Conservation (phyloP, 1,140 invertebrate genomes). For the Drosophila miranda region DNA sequence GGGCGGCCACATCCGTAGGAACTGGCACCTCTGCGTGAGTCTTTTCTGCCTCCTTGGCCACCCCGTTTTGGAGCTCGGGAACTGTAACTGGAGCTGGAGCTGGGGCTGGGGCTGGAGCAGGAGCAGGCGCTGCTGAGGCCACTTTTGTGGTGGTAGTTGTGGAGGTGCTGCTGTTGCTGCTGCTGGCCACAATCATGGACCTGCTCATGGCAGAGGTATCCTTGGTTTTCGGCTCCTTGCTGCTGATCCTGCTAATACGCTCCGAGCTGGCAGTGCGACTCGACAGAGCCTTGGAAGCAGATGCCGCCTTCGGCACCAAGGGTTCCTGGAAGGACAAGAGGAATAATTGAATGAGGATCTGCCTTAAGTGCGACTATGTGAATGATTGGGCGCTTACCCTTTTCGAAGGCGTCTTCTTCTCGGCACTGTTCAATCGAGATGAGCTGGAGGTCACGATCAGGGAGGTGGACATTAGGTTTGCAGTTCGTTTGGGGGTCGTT, state of each 20-base stretch:
- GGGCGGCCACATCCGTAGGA: slow-evolving; percentile 8
- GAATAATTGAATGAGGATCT: slow-evolving; percentile 5
- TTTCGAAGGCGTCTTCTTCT: slow-evolving; percentile 84
- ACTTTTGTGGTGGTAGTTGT: slow-evolving; percentile 20
- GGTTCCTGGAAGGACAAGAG: slow-evolving; percentile 47
- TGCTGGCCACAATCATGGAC: slow-evolving; percentile 71
- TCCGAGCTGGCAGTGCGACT: slow-evolving; percentile 76
- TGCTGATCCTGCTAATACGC: slow-evolving; percentile 63
- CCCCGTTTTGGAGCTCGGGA: slow-evolving; percentile 47
- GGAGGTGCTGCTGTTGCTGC: slow-evolving; percentile 29
- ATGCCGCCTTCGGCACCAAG: slow-evolving; percentile 67
- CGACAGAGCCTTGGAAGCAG: slow-evolving; percentile 71
- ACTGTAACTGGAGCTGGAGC: slow-evolving; percentile 4
- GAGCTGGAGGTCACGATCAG: slow-evolving; percentile 78
- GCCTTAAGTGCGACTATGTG: too few species aligned
- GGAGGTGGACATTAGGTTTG: slow-evolving; percentile 80
- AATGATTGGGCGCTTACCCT: slow-evolving; percentile 77
- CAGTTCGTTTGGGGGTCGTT: slow-evolving; percentile 80
- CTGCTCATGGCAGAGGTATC: slow-evolving; percentile 57
- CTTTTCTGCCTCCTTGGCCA: slow-evolving; percentile 43
- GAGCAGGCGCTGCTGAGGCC: slow-evolving; percentile 7
- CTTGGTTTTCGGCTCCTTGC: slow-evolving; percentile 64
- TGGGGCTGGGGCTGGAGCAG: slow-evolving; percentile 12
- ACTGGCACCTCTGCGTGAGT: slow-evolving; percentile 26
- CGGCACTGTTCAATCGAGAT: slow-evolving; percentile 79